Evolutionary conservation across 2,113 vertebrate genomes (phyloP), one percentile per base, ranked within the genome.

Genomic region (Pangasianodon hypophthalmus): DNA sequence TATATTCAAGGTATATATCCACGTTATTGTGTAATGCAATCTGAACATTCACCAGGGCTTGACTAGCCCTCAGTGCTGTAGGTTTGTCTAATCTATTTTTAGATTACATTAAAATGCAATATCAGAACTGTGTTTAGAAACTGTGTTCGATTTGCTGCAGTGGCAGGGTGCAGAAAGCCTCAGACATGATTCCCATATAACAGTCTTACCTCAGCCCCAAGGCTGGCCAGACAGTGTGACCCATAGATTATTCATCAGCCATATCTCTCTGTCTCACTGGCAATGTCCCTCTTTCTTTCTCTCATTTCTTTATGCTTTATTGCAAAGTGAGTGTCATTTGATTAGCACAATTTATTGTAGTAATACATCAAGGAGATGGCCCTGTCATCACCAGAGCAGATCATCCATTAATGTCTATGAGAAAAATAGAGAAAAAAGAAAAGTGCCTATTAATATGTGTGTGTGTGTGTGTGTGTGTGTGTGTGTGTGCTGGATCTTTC

Each of bases 331-430:
- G 81, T 88, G 89, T 91, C 77, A 89, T 94, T 95, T 95, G 93
- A 95, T 95, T 94, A 94, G 92, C 87, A 93, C 82, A 56, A 87
- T 91, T 91, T 93, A 88, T 90, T 81, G 81, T 88, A 88, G 88
- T 92, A 92, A 93, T 92, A 87, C 90, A 93, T 94, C 92, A 94
- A 41, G 21, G 82, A 77, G 85, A 86, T n/a, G 89, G 91, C 60
- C 87, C 71, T 73, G 44, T 64, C 85, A 79, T 58, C 83, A 88
- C 88, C 90, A 88, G 82, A 91, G 14, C 26, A 52, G 56, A 84
- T 29, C 85, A 60, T 89, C 24, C 26, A 60, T 88, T 90, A 90
- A 85, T 79, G 50, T 85, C 81, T 81, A 62, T 24, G 46, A 73
- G 21, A 26, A 62, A 82, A 50, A 73, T 44, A 81, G 21, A 75